These are phyloP conservation scores for Mormyrus lacerda DNA, from an alignment of 2,113 vertebrate species.

Conservation along the genomic window DNA sequence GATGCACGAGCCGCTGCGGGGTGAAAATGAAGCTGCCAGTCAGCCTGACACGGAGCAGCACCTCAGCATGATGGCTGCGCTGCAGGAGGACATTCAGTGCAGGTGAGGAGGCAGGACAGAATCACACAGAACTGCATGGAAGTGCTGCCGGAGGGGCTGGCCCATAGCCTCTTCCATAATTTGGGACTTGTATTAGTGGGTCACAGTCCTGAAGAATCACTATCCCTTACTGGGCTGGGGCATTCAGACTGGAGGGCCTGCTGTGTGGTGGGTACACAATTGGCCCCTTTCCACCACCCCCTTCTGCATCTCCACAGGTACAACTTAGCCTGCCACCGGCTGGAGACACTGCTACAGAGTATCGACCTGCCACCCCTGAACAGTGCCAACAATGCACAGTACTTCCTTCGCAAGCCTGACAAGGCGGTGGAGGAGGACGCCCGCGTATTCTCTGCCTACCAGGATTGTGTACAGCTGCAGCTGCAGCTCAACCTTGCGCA, in stretches of 20 bases:
- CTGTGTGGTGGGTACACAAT: background rate
- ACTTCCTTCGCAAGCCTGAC: constrained; percentile 93
- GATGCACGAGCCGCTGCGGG: constrained; percentile 88
- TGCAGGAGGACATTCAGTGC: constrained; percentile 98
- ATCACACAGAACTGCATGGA: background rate
- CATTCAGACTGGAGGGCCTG: background rate
- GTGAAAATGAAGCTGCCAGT: constrained; percentile 77
- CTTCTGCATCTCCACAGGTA: constrained; percentile 61
- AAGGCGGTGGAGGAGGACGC: constrained; percentile 96
- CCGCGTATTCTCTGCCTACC: constrained; percentile 94
- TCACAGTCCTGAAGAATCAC: background rate
- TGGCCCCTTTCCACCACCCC: background rate
- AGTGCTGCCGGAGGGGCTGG: background rate
- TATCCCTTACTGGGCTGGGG: background rate
- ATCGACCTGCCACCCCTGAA: constrained; percentile 95
- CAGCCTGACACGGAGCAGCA: constrained; percentile 95
- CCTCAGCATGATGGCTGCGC: constrained; percentile 90
- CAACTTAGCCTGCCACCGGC: constrained; percentile 91
- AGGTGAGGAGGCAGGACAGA: constrained; percentile 62
- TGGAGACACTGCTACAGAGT: constrained; percentile 93
- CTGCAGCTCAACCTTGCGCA: constrained; percentile 95
- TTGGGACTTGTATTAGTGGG: background rate
- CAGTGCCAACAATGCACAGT: constrained; percentile 96
- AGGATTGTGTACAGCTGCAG: constrained; percentile 96
- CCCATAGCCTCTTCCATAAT: background rate